Conservation (phyloP, 64 coral and sea anemone genomes). For the Astreopora myriophthalma region DNA sequence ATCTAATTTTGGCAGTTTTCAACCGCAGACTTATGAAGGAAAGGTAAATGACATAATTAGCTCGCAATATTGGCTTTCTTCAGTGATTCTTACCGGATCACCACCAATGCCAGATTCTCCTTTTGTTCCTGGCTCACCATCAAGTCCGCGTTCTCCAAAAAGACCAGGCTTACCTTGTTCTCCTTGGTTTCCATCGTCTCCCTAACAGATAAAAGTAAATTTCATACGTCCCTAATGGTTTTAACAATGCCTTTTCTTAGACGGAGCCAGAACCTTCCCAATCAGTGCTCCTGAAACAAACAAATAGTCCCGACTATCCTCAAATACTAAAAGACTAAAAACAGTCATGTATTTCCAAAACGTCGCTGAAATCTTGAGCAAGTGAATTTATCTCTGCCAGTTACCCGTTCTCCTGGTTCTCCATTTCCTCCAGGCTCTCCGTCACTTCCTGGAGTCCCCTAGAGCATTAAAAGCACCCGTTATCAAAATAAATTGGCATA, state of each 20-base stretch:
- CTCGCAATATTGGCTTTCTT: background rate
- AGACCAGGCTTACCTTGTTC: background rate
- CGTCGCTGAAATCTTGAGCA: too few species aligned
- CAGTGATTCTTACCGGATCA: background rate
- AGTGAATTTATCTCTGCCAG: background rate
- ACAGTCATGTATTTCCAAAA: too few species aligned
- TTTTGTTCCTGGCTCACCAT: background rate
- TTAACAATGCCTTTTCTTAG: too few species aligned
- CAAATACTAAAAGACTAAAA: too few species aligned
- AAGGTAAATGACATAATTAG: background rate
- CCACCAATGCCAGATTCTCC: background rate
- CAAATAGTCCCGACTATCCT: too few species aligned
- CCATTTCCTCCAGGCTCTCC: constrained; percentile 4
- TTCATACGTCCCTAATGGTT: too few species aligned
- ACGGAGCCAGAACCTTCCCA: too few species aligned
- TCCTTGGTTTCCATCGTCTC: background rate
- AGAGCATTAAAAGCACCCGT: background rate
- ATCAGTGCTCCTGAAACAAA: too few species aligned
- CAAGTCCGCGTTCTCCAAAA: background rate
- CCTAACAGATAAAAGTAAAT: background rate
- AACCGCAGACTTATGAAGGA: background rate
- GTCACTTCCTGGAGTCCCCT: background rate
- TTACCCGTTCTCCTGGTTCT: constrained; percentile 5
- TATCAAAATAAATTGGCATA: background rate
- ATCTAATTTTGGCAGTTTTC: too few species aligned